phyloP scores from a whole-genome alignment of 1,140 invertebrate species.

The Hesperophylax magnus region DNA sequence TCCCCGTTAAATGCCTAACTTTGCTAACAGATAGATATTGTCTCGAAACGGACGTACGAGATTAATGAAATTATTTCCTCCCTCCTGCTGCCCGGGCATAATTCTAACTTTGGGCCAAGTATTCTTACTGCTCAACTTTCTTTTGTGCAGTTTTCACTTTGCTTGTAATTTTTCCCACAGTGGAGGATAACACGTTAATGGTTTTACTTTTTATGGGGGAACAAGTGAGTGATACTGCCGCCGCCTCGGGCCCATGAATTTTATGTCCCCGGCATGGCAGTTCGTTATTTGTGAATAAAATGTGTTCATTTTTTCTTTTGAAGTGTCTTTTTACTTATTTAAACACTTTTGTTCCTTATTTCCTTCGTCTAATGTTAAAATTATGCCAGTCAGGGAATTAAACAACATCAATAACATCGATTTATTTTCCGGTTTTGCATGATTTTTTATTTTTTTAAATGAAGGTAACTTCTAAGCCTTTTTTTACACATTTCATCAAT shows the following conservation, averaged over 20 bases:
- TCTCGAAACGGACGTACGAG: background rate
- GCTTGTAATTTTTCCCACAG: slow-evolving; percentile 15
- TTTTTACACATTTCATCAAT: too few relatives aligned
- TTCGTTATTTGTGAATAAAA: slow-evolving; percentile 36
- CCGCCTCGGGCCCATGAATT: slow-evolving; percentile 28
- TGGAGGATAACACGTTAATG: slow-evolving; percentile 52
- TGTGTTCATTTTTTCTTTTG: slow-evolving; percentile 20
- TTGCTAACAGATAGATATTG: background rate
- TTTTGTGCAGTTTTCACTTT: slow-evolving; percentile 49
- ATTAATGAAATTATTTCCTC: slow-evolving; percentile 10
- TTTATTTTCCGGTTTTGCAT: too few relatives aligned
- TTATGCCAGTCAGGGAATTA: background rate
- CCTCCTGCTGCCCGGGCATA: slow-evolving; percentile 19
- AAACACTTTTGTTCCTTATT: background rate
- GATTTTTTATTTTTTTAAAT: background rate
- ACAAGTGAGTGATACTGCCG: slow-evolving; percentile 49
- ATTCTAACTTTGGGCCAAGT: slow-evolving; percentile 24
- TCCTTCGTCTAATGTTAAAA: background rate
- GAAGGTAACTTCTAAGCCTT: background rate
- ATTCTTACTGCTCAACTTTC: slow-evolving; percentile 50
- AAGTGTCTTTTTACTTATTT: background rate
- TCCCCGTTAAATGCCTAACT: background rate
- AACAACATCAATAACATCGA: background rate
- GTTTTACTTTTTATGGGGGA: slow-evolving; percentile 50
- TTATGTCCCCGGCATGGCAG: slow-evolving; percentile 22